Base-by-base conservation (phyloP, 2,797 vertebrate genomes). In the Sorex maritimensis region DNA sequence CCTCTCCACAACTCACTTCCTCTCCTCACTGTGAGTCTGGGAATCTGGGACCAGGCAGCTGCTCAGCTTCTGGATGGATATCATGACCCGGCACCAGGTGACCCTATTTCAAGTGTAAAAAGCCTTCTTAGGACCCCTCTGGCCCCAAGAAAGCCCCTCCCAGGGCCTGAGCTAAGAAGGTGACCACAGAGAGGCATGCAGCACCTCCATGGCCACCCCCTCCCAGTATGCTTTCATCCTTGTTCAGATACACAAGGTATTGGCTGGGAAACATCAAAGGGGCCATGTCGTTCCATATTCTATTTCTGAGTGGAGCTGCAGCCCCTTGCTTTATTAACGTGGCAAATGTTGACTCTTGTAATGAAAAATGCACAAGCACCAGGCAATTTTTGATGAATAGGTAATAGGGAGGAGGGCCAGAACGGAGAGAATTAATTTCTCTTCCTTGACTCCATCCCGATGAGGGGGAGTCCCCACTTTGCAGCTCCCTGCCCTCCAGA, bases 281-380 rank as follows among this genome's bases (percentile, higher is more conserved):
- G 93, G 86, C 96, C 87, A 46, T 97, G 98, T 97, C 96, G 96
- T 98, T 98, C 98, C 98, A 98, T 98, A 98, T 98, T 98, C 98
- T 96, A 98, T 98, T 97, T 98, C 98, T 96, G 97, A 98, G 97
- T 95, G 95, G 96, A 97, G 97, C 97, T 97, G 96, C 94, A 97
- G 96, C 81, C 93, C 97, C 96, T 97, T 88, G 96, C 98, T 98
- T 98, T 98, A 98, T 98, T 98, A 98, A 98, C 97, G 96, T 97
- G 96, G 97, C 97, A 98, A 98, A 98, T 98, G 98, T 98, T 98
- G 97, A 98, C 97, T 97, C 98, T 98, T 98, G 97, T 98, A 98
- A 98, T 98, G 98, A 98, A 98, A 98, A 98, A 98, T 98, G 98
- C 98, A 98, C 97, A 98, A 98, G 98, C 95, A 96, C 97, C 81